Conservation (phyloP, 2,797 vertebrate species). For the Falco concolor region DNA sequence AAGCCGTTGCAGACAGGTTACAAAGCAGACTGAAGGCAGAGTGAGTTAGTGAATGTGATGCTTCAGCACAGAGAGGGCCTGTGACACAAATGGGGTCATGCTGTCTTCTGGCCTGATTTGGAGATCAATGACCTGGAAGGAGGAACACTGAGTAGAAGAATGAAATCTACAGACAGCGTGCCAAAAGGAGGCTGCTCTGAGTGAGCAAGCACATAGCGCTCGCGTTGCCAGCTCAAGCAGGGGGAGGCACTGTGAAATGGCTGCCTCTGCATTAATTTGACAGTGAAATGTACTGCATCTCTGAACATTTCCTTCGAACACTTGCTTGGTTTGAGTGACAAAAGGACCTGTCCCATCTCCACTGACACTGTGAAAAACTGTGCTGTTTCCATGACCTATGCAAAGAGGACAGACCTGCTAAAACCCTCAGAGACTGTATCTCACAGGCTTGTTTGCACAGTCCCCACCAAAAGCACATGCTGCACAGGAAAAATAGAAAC, state of each 20-base stretch:
- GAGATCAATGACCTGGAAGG: conserved; percentile 20
- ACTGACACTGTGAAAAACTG: background rate
- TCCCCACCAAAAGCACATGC: background rate
- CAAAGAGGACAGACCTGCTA: background rate
- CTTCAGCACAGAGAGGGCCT: background rate
- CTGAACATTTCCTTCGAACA: background rate
- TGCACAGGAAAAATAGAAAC: background rate
- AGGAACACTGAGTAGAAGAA: background rate
- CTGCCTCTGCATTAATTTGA: background rate
- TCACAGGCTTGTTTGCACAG: background rate
- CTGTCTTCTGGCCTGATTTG: conserved; percentile 18
- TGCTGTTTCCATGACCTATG: background rate
- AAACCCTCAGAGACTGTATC: background rate
- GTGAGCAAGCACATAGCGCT: background rate
- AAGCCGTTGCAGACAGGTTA: background rate
- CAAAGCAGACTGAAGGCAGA: background rate
- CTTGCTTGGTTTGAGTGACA: background rate
- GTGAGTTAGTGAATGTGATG: background rate
- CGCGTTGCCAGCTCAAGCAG: background rate
- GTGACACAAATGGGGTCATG: background rate
- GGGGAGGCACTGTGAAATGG: background rate
- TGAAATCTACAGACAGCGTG: background rate
- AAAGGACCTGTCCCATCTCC: background rate
- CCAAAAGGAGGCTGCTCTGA: background rate
- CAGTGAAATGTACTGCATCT: background rate